Conservation (phyloP, 2,888 invertebrate species). For the Reticulitermes lucifugus region DNA sequence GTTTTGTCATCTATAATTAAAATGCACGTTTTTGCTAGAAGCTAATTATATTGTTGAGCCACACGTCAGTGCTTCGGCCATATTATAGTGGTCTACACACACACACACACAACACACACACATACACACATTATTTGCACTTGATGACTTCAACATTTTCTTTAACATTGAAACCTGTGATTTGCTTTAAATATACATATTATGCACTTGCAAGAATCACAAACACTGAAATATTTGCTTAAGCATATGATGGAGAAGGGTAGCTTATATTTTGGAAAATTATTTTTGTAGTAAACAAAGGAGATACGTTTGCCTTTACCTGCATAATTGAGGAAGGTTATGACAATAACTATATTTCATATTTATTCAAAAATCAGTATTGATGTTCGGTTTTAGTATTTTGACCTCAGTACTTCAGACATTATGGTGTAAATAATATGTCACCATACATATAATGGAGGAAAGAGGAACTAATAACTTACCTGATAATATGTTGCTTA, state of each 20-base stretch:
- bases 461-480: no score
- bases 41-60: conserved; percentile 36
- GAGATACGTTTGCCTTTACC: not conserved
- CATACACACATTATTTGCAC: conserved; percentile 32
- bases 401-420: no score
- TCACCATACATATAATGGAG: no score
- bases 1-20: conserved; percentile 22
- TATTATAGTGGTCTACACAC: not conserved
- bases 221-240: conserved; percentile 27
- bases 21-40: conserved; percentile 32
- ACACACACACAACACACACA: conserved; percentile 22
- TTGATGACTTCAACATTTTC: conserved; percentile 23
- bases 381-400: no score
- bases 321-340: not conserved
- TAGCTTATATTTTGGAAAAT: conserved; percentile 6
- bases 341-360: no score
- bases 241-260: not conserved
- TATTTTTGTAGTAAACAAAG: not conserved
- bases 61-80: conserved; percentile 28
- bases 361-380: no score
- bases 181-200: conserved; percentile 31
- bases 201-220: conserved; percentile 37
- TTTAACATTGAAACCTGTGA: conserved; percentile 20
- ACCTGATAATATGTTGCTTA: no score
- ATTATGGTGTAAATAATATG: no score